Conservation (phyloP, 2,888 invertebrate genomes). For the Invenusta paracnida region DNA sequence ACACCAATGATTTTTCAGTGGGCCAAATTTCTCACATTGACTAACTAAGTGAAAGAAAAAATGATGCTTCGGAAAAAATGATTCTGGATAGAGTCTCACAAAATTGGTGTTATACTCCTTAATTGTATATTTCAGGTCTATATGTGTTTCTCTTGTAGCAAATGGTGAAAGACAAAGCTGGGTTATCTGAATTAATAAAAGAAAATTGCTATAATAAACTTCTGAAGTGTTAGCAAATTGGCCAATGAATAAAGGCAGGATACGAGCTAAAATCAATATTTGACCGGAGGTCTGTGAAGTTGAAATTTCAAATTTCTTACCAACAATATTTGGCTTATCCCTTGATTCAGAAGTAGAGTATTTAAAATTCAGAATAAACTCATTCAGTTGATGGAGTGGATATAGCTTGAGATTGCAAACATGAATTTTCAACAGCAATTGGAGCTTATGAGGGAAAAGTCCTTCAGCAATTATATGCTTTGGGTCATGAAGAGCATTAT, state of each 20-base stretch:
- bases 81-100: not conserved
- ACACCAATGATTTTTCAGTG: slow-evolving; percentile 32
- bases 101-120: not conserved
- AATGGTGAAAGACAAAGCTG: not conserved
- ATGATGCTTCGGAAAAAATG: slow-evolving; percentile 23
- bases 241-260: slow-evolving; percentile 2
- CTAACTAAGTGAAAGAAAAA: slow-evolving; percentile 26
- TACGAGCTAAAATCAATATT: not conserved
- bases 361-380: not conserved
- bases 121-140: not conserved
- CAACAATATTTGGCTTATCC: not conserved
- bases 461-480: not conserved
- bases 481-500: not conserved
- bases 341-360: not conserved
- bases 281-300: not conserved
- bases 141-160: not conserved
- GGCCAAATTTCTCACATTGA: slow-evolving; percentile 32
- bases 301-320: not conserved
- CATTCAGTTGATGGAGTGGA: not conserved
- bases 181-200: not conserved
- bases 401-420: not conserved
- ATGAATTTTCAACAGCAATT: not conserved
- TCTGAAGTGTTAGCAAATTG: not conserved
- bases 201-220: not conserved
- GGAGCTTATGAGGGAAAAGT: not conserved